Evolutionary conservation across 64 coral and sea anemone genomes (phyloP), one percentile per base, ranked within the genome.

Genomic region (Montipora efflorescens): DNA sequence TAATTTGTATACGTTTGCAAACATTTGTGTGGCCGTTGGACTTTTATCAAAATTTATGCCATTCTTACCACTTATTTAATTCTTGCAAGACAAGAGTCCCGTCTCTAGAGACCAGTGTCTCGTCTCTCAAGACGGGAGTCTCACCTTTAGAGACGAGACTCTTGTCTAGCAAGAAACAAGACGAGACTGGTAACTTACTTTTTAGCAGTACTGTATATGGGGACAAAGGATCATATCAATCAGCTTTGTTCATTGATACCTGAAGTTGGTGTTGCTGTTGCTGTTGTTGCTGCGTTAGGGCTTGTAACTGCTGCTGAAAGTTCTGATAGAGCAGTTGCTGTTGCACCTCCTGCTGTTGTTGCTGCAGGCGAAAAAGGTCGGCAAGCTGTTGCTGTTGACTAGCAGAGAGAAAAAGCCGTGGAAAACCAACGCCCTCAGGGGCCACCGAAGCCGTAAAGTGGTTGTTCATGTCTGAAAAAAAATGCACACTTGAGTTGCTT

Each of bases 321-420:
- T 89, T 76, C 19, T 89, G 72, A 72, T 93, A 93, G 5, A 93
- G 20, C 13, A 93, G 14, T 10, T 93, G 91, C 23, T 93, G 91
- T 55, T 87, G 91, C 22, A 93, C 44, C 47, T 48, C 82, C 66
- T 93, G 82, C 66, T 93, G 82, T 78, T 93, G 92, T 74, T 93
- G 75, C 21, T 93, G 88, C 2, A 80, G 47, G 11, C 88, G 84
- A 28, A 93, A 88, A 15, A 93, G 15, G 5, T 75, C 75, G 43
- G 92, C 84, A 73, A 93, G 76, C 11, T 93, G 91, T 16, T 89
- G 87, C 5, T 93, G 91, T 57, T 93, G 92, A 55, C 70, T 67
- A 15, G 92, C 74, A 3, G 84, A 88, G 44, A 88, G 75, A 66
- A 93, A 88, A 28, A 84, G 48, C 4, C 87, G 47, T 69, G 91